Evolutionary conservation across 2,113 vertebrate genomes (phyloP), one percentile per base, ranked within the genome.

Genomic region (Axis porcinus): DNA sequence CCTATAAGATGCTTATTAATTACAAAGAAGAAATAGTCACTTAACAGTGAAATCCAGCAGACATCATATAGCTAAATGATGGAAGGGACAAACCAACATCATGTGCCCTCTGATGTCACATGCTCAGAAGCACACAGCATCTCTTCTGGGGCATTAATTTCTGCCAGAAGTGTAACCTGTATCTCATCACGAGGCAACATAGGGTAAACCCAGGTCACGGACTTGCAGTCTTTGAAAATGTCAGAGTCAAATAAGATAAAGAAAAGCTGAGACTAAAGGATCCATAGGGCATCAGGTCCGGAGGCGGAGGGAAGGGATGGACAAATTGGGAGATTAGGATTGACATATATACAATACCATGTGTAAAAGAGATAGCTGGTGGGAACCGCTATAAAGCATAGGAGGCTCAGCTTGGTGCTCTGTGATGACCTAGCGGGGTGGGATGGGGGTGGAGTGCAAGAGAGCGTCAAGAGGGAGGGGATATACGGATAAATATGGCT

Each of bases 241-340:
- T 57, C 95, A 89, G 70, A 47, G 67, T 88, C 83, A 84, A 54
- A 40, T n/a, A 95, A 93, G 36, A 62, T 50, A 47, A 89, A 95
- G 67, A 55, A 57, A 95, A 45, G 33, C 54, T 86, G 84, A 91
- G 64, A 52, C 55, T 40, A 28, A 88, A 85, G 40, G 9, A 47
- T 47, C 43, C 70, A 76, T 43, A 76, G 70, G 23, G 70, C 23
- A 43, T 76, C 67, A 74, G 19, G 67, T 74, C 36, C 5, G 5
- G 67, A 36, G 36, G 47, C 47, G 1, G 47, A 27, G 70, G 36
- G 36, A 36, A 27, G 40, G 23, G 40, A 43, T 40, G 40, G 40
- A 43, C 70, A 43, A 40, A 27, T 7, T 76, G 70, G 70, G 40
- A 43, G 21, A 76, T 76, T 25, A 76, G 70, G 70, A 76, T 4